Percentiles rank a stretch among this genome's conserved stretches.
phyloP scores from a whole-genome alignment of 2,113 vertebrate species.

The Nannobrachium achirus region DNA sequence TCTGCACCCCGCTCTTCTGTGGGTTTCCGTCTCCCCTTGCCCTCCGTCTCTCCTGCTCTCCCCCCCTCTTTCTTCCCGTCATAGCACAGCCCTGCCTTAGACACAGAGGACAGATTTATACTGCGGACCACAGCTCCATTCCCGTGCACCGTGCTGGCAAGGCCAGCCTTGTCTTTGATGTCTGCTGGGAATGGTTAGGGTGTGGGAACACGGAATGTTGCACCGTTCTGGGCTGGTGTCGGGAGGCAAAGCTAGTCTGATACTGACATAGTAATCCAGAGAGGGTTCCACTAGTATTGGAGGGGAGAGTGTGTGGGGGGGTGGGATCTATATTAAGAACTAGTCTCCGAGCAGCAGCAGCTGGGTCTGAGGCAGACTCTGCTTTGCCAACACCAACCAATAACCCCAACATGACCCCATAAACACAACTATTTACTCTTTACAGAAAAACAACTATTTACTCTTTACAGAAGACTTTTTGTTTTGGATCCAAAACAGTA shows the following conservation, averaged over 20 bases:
- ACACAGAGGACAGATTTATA: slow-evolving; percentile 37
- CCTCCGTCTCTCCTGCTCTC: slow-evolving; percentile 10
- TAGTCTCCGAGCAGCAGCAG: slow-evolving; percentile 68
- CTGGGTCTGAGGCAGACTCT: slow-evolving; percentile 62
- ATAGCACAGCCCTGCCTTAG: slow-evolving; percentile 15
- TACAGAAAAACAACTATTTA: too few relatives aligned
- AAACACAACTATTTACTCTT: neutral
- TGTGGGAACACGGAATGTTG: slow-evolving; percentile 53
- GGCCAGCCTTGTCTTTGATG: slow-evolving; percentile 39
- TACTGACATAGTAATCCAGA: slow-evolving; percentile 39
- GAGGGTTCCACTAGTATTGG: slow-evolving; percentile 8
- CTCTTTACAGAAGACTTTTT: too few relatives aligned
- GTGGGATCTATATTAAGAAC: slow-evolving; percentile 66
- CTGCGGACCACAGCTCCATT: neutral
- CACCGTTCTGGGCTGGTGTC: slow-evolving; percentile 27
- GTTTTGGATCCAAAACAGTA: too few relatives aligned
- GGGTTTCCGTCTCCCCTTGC: slow-evolving; percentile 41
- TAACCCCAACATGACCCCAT: slow-evolving; percentile 4
- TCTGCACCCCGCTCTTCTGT: slow-evolving; percentile 31
- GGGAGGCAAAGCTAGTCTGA: slow-evolving; percentile 26
- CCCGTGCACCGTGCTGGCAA: neutral
- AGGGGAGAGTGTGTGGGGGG: too few relatives aligned
- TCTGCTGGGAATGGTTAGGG: slow-evolving; percentile 20
- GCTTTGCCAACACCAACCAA: slow-evolving; percentile 16
- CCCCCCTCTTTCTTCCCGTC: slow-evolving; percentile 16